Evolutionary conservation across 1,140 invertebrate species (phyloP).

Genomic region (Neotoxoptera formosana): DNA sequence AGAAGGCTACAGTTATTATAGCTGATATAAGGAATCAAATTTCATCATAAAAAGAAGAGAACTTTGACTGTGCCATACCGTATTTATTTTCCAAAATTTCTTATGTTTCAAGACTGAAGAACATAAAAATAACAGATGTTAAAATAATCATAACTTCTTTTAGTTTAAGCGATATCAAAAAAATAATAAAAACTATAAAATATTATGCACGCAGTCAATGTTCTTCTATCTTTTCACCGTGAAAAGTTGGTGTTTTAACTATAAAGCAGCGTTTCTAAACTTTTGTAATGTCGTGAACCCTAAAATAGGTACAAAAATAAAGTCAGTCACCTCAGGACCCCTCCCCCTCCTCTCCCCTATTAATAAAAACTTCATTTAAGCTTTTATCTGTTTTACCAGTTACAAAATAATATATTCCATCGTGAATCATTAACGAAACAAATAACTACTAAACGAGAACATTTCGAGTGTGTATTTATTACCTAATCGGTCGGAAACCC

Average conservation of each 20-base stretch:
- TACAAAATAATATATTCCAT: no score
- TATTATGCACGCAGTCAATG: not conserved
- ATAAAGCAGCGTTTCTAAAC: no score
- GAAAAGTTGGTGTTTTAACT: not conserved
- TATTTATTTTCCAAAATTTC: not conserved
- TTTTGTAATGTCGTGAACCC: no score
- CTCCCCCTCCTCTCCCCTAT: no score
- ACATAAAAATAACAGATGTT: not conserved
- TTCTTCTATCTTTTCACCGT: not conserved
- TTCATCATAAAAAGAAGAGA: not conserved
- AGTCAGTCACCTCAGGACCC: no score
- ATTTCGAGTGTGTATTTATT: no score
- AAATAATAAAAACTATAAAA: not conserved
- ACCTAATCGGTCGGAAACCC: no score
- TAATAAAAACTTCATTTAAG: no score
- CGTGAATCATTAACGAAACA: no score
- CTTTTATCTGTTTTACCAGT: no score
- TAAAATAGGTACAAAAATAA: no score
- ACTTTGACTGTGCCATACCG: not conserved
- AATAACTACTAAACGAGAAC: no score
- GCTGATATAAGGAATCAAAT: not conserved
- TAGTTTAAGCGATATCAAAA: not conserved
- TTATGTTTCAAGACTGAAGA: not conserved
- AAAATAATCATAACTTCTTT: not conserved
- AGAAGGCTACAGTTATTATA: not conserved